phyloP scores from a whole-genome alignment of 2,888 invertebrate species.

The Trissonchulus sp. region DNA sequence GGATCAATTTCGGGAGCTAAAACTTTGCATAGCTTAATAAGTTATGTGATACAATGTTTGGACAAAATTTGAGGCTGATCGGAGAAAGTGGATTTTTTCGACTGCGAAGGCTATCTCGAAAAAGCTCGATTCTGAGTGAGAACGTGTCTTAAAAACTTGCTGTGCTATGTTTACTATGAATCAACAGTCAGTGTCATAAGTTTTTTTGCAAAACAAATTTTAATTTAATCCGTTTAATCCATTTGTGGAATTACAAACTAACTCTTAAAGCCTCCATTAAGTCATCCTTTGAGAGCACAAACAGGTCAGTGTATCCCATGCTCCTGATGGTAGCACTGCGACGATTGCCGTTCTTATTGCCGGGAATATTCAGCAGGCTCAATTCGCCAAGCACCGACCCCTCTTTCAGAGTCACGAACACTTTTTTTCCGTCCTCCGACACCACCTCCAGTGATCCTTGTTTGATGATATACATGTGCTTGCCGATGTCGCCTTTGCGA shows the following conservation, averaged over 20 bases:
- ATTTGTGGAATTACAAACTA: no score
- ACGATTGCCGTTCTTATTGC: conserved; percentile 51
- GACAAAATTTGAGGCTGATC: no score
- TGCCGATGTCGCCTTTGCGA: conserved; percentile 89
- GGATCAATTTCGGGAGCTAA: no score
- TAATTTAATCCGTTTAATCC: not conserved
- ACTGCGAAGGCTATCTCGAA: no score
- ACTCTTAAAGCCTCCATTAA: conserved; percentile 44
- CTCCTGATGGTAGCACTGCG: conserved; percentile 39
- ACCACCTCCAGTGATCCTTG: conserved; percentile 48
- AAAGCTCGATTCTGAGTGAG: no score
- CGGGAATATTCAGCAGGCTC: conserved; percentile 48
- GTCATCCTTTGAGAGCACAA: conserved; percentile 48
- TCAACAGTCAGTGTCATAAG: no score
- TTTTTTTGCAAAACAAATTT: no score
- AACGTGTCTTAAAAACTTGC: no score
- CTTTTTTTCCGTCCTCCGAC: conserved; percentile 42
- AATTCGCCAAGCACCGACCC: conserved; percentile 28
- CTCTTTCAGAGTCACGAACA: conserved; percentile 28
- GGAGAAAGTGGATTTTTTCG: no score
- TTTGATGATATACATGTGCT: conserved; percentile 80
- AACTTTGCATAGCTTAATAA: no score
- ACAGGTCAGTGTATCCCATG: conserved; percentile 47
- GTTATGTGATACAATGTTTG: no score
- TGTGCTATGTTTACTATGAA: no score